A percentile compares a stretch with the other conserved stretches of the same genome.
These are phyloP conservation scores for Xenotilapia leptura DNA, from an alignment of 2,113 vertebrate genomes.

Conservation along the genomic window DNA sequence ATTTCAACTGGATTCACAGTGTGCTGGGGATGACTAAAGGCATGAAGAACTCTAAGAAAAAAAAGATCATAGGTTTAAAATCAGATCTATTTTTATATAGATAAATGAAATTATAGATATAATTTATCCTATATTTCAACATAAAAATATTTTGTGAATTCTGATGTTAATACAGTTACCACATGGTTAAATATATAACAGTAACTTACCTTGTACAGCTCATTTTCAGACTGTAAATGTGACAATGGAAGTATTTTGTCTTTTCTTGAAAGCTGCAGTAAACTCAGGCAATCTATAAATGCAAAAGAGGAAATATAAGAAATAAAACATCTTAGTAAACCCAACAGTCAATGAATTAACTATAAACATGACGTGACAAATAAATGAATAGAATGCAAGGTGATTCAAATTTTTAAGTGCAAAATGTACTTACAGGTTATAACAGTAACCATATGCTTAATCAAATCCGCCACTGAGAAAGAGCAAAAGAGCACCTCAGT, in stretches of 20 bases:
- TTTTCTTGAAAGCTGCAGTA: background rate
- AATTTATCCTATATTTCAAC: background rate
- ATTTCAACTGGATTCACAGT: conserved; percentile 56
- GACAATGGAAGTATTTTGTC: background rate
- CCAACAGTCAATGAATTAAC: background rate
- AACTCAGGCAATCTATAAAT: background rate
- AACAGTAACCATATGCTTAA: background rate
- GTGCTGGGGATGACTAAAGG: background rate
- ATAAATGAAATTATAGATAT: background rate
- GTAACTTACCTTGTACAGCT: conserved; percentile 36
- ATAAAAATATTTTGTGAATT: background rate
- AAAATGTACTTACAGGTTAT: conserved; percentile 24
- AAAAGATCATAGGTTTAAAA: background rate
- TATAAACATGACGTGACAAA: background rate
- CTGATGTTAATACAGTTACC: background rate
- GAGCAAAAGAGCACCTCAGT: background rate
- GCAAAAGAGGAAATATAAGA: background rate
- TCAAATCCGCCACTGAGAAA: background rate
- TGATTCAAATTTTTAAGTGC: background rate
- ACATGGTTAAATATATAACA: background rate
- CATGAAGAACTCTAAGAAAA: conserved; percentile 53
- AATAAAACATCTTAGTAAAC: background rate
- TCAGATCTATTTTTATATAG: background rate
- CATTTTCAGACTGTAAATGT: conserved; percentile 15
- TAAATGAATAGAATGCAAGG: background rate